Evolutionary conservation across 2,113 vertebrate species (phyloP).

Genomic region (Paramormyrops kingsleyae): DNA sequence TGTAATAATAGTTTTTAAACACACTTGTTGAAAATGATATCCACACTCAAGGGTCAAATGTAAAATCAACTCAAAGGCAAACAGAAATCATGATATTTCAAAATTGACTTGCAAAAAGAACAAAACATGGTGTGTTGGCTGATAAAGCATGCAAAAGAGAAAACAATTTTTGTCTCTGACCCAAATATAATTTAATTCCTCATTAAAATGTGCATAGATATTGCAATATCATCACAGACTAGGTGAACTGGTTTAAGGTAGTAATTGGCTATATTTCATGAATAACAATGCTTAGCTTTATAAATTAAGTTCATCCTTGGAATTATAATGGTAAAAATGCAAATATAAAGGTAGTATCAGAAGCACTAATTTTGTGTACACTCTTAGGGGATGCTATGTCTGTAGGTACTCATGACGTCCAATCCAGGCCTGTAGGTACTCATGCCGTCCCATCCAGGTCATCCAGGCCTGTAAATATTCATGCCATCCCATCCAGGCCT

Average conservation of each 20-base stretch:
- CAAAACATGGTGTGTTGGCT: neutral
- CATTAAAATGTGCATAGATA: slow-evolving; percentile 9
- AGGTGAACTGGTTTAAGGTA: slow-evolving; percentile 2
- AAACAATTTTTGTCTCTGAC: neutral
- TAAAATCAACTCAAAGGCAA: neutral
- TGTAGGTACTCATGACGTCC: neutral
- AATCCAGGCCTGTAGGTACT: neutral
- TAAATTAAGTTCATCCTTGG: neutral
- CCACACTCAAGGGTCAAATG: neutral
- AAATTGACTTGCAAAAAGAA: neutral
- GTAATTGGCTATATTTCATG: slow-evolving; percentile 21
- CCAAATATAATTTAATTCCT: slow-evolving; percentile 11
- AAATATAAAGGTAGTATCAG: neutral
- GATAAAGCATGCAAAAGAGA: neutral
- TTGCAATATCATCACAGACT: slow-evolving; percentile 6
- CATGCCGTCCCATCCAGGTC: neutral
- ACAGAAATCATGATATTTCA: neutral
- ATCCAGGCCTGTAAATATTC: too few relatives aligned
- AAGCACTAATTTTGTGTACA: neutral
- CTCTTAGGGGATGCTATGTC: neutral
- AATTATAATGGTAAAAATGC: slow-evolving; percentile 8
- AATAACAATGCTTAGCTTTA: slow-evolving; percentile 1
- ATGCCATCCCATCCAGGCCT: neutral
- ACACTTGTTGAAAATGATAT: neutral
- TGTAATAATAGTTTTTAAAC: neutral